Base-by-base conservation (phyloP, 1,140 invertebrate genomes). In the Diorhabda elongata region DNA sequence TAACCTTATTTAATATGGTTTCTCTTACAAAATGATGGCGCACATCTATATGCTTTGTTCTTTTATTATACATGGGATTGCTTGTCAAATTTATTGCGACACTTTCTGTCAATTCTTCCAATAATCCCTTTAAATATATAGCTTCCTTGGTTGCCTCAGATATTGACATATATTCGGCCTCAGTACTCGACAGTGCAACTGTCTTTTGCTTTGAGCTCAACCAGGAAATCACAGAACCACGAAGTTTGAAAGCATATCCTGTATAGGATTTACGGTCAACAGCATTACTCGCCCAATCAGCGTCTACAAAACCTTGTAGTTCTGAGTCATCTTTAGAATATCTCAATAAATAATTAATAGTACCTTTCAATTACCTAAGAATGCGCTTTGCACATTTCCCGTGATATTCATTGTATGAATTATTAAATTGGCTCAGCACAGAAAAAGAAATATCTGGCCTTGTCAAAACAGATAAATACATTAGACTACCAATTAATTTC, bases 291-390 rank as follows among this genome's bases (percentile, higher is more conserved):
- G 56, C 68, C 69, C 70, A 75, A 56, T 74, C 75, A 26, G 72
- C 59, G 61, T 77, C 68, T 26, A 67, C 72, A 76, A 64, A 81
- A n/a, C 77, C 80, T 43, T 42, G 64, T 70, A 80, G 62, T 26
- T 64, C 59, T 52, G 59, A 57, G 52, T 69, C 64, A 45, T 71
- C 66, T 67, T 69, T 65, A 26, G n/a, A 9, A 58, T 45, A 73
- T 63, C 26, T 56, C 45, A 73, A 64, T 4, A 3, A n/a, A 41
- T 58, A 52, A 9, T 8, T 9, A 68, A 68, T 73, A 9, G 83
- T 84, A 5, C 75, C 77, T 69, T 80, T 77, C 5, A 85, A 71
- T 69, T 85, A 84, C 42, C 75, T 68, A 43, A 84, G 73, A 6
- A 84, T 67, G 42, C 80, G 60, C 71, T 84, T 82, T 2, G 78